Evolutionary conservation across 92 coral and sea anemone genomes (phyloP).

Genomic region (Porites rus): DNA sequence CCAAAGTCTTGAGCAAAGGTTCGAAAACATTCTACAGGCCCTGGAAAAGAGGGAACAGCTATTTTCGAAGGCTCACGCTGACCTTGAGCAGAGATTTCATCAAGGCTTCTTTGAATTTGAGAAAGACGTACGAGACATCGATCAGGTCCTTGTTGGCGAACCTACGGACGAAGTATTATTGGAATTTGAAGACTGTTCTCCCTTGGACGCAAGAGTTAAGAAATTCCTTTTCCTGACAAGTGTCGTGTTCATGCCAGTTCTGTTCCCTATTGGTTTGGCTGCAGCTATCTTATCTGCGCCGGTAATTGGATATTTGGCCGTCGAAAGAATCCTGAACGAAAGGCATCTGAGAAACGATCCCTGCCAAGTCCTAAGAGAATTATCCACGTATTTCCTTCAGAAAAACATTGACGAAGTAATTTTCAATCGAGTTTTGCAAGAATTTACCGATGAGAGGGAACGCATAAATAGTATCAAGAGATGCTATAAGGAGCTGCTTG

Average conservation of each 20-base stretch:
- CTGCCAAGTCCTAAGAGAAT: neutral
- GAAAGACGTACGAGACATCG: constrained; percentile 21
- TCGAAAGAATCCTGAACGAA: constrained; percentile 7
- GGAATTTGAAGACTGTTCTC: neutral
- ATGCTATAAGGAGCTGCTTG: neutral
- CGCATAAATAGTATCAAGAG: neutral
- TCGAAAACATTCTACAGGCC: neutral
- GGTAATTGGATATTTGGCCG: neutral
- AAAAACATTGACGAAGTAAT: neutral
- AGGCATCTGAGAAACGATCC: neutral
- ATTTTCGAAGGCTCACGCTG: neutral
- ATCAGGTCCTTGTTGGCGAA: constrained; percentile 6
- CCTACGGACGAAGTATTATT: neutral
- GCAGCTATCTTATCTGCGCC: constrained; percentile 35
- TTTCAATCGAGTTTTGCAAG: neutral
- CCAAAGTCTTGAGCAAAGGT: constrained; percentile 12
- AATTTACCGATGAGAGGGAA: neutral
- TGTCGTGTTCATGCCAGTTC: neutral
- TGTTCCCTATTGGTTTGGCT: constrained; percentile 16
- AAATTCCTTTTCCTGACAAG: constrained; percentile 8
- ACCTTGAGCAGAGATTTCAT: neutral
- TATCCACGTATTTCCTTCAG: constrained; percentile 9
- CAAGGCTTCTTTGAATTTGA: constrained; percentile 20
- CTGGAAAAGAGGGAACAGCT: constrained; percentile 6
- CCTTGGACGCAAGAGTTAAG: neutral